Evolutionary conservation across 2,113 vertebrate genomes (phyloP).

Genomic region (Junco hyemalis): DNA sequence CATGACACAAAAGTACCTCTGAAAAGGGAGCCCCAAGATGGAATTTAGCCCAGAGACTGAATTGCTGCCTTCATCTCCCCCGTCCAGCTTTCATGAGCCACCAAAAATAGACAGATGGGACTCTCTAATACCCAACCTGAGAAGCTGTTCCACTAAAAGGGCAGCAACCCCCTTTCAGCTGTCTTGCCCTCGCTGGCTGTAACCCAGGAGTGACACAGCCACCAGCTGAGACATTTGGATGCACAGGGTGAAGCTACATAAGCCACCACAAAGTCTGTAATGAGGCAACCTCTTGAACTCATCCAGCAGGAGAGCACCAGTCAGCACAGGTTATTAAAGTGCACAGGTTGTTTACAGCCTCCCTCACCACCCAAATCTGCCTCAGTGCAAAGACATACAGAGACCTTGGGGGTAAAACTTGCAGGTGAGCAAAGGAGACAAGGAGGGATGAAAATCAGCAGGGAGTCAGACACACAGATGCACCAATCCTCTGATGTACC

Average conservation of each 20-base stretch:
- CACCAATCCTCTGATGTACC: not conserved
- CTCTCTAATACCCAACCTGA: constrained; percentile 44
- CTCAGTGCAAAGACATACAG: not conserved
- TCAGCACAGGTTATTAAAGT: not conserved
- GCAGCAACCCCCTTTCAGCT: constrained; percentile 51
- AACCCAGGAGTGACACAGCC: constrained; percentile 21
- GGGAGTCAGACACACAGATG: not conserved
- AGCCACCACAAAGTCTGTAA: constrained; percentile 13
- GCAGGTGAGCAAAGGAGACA: not conserved
- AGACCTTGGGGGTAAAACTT: not conserved
- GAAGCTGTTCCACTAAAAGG: constrained; percentile 48
- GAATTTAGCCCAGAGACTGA: constrained; percentile 24
- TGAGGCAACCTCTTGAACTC: constrained; percentile 28
- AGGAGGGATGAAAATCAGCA: not conserved
- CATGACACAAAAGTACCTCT: not conserved
- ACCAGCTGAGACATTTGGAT: constrained; percentile 53
- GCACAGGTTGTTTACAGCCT: not conserved
- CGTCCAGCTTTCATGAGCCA: not conserved
- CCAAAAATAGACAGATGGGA: constrained; percentile 60
- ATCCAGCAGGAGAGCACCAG: not conserved
- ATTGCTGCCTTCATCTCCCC: constrained; percentile 5
- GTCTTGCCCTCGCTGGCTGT: not conserved
- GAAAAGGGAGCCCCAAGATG: constrained; percentile 1
- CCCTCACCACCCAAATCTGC: not conserved
- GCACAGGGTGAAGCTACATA: not conserved